Evolutionary conservation across 2,888 invertebrate species (phyloP).

Genomic region (Agrochola lychnidis): DNA sequence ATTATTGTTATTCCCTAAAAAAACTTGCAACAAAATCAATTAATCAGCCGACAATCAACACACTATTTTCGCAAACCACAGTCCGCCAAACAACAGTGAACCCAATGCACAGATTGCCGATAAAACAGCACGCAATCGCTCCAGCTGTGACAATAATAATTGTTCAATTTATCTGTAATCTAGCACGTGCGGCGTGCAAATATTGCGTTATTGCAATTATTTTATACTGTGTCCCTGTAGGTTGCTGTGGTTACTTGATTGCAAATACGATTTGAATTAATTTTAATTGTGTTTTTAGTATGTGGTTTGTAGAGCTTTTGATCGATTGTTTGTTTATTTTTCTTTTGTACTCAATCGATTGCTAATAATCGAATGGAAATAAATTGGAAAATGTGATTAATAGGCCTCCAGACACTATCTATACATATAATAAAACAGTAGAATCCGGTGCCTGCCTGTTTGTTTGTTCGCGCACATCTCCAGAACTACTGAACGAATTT

Average conservation of each 20-base stretch:
- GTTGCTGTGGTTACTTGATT: slow-evolving; percentile 46
- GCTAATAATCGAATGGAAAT: no score
- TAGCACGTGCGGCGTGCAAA: slow-evolving; percentile 59
- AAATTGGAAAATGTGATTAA: no score
- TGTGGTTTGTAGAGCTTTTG: slow-evolving; percentile 1
- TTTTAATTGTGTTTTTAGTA: slow-evolving; percentile 10
- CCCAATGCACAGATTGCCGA: slow-evolving; percentile 48
- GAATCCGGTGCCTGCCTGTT: no score
- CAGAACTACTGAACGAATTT: no score
- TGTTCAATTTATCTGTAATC: slow-evolving; percentile 58
- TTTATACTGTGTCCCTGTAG: slow-evolving; percentile 22
- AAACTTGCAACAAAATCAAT: not conserved
- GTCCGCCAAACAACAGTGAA: slow-evolving; percentile 30
- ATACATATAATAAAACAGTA: no score
- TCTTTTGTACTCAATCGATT: no score
- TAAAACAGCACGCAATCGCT: slow-evolving; percentile 43
- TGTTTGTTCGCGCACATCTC: no score
- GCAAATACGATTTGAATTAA: slow-evolving; percentile 32
- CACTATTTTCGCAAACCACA: slow-evolving; percentile 19
- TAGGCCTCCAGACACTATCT: no score
- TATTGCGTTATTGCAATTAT: slow-evolving; percentile 51
- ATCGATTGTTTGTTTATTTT: no score
- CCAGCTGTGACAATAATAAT: slow-evolving; percentile 58
- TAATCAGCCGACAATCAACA: slow-evolving; percentile 8
- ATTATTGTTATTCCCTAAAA: not conserved